Evolutionary conservation across 2,797 vertebrate genomes (phyloP), one percentile per base, ranked within the genome.

Genomic region (Mus caroli): DNA sequence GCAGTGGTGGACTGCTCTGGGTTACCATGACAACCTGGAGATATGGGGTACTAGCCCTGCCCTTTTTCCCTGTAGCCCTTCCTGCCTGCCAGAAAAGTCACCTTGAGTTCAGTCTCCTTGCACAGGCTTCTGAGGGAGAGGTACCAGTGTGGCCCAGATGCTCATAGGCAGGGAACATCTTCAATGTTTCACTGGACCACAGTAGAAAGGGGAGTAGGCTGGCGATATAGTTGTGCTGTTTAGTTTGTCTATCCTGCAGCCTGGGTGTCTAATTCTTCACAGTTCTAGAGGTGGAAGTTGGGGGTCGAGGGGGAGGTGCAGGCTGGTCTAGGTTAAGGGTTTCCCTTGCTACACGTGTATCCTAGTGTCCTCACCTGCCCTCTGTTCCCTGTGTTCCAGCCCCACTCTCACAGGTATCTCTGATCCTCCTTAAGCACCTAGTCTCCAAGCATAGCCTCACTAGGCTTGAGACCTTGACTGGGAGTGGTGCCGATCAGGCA

Each of bases 11-110:
- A 90, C 24, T 0, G 62, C 76, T 86, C 64, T 28, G 26, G 56
- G 95, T 97, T 92, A 31, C 97, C 88, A 37, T 31, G 64, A 86
- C 93, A 95, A 96, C 96, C 58, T 22, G n/a, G 62, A 2, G 60
- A 56, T 52, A 56, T 64, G 50, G 40, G 80, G 83, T 10, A 43
- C 76, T 46, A 19, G 11, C 34, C 82, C 79, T 31, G 88, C 67
- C 88, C 91, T 88, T 56, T 50, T 24, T 52, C 26, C 37, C 62
- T 14, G 0, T 0, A 0, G 14, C 69, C 87, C 90, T 78, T 90
- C 91, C 31, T 26, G 75, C 89, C n/a, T 24, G 69, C 22, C 71
- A 34, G 0, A 31, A 78, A 28, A 37, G 92, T 76, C 80, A n/a
- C 85, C 46, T 78, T 37, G 56, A 28, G 15, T 6, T 0, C 50